Evolutionary conservation across 2,797 vertebrate species (phyloP), one percentile per base, ranked within the genome.

Genomic region (Astyanax mexicanus): DNA sequence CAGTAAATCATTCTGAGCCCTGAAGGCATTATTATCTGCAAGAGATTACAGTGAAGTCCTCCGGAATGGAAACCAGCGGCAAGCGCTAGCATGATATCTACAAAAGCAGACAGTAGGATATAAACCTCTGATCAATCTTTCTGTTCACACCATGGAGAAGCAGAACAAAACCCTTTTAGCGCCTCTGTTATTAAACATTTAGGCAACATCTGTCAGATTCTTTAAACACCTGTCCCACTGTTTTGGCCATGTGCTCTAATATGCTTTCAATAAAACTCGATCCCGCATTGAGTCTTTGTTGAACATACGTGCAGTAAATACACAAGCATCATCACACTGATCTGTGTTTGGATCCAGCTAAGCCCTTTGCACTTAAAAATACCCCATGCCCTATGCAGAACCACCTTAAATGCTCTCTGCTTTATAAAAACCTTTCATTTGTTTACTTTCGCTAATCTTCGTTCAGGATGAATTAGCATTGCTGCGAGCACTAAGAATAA

Each of bases 361-460:
- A 15, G 13, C 42, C 42, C 4, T 4, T 4, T 44, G 42, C 42
- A 44, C 17, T 44, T 15, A 15, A 4, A 3, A 17, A 40, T 3
- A 17, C 44, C 15, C 13, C 13, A 4, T 44, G 15, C 13, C 10
- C 6, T 38, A 38, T 38, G 37, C 8, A 42, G 40, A 42, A 12
- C 52, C 19, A 52, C 11, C 25, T 57, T 12, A 54, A 8, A 54
- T 13, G 12, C 23, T 27, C 23, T 57, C 25, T 32, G n/a, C 29
- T 37, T 19, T 47, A 35, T 12, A 58, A 10, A 47, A 42, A 57
- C 27, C n/a, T 65, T 65, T 40, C 21, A 0, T 64, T 5, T 65
- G 47, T 75, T 68, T 38, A 75, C 64, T 47, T 25, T 6, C 55
- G 13, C 35, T 73, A 42, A 74, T 35, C 17, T 55, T 67, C 19